Percentiles rank a stretch among this genome's conserved stretches.
Conservation (phyloP, 2,113 vertebrate species). For the Vireo altiloquus region DNA sequence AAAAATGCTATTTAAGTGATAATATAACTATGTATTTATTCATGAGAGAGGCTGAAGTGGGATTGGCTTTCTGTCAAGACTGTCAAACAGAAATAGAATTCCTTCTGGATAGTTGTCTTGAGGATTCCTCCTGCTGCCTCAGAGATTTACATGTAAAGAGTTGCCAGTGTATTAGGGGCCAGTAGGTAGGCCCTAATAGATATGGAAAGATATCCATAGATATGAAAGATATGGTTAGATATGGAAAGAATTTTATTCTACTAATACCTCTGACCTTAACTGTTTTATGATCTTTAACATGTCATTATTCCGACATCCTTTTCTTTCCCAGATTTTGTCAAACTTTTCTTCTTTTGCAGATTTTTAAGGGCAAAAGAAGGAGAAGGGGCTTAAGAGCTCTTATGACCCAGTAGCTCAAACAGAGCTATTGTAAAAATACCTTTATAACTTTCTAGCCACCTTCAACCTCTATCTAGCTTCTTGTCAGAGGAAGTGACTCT, state of each 20-base stretch:
- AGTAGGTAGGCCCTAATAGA: neutral
- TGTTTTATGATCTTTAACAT: neutral
- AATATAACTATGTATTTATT: constrained; percentile 19
- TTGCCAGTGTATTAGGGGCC: neutral
- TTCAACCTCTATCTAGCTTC: neutral
- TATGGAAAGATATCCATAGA: neutral
- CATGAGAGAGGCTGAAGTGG: neutral
- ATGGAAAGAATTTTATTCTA: neutral
- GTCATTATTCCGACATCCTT: neutral
- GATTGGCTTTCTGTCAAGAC: constrained; percentile 37
- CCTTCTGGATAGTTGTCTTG: constrained; percentile 12
- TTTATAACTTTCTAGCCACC: neutral
- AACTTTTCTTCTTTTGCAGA: neutral
- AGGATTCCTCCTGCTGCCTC: neutral
- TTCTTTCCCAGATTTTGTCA: neutral
- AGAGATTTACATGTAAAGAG: neutral
- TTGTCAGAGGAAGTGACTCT: neutral
- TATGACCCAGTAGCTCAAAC: neutral
- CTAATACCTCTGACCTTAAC: neutral
- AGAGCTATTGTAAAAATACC: neutral
- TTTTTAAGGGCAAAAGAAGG: neutral
- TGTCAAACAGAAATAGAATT: constrained; percentile 32
- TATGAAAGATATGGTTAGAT: too few species aligned
- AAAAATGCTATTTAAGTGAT: neutral
- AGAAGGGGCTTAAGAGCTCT: fast-evolving